Base-by-base conservation (phyloP, 1,140 invertebrate genomes). In the Zophobas morio region DNA sequence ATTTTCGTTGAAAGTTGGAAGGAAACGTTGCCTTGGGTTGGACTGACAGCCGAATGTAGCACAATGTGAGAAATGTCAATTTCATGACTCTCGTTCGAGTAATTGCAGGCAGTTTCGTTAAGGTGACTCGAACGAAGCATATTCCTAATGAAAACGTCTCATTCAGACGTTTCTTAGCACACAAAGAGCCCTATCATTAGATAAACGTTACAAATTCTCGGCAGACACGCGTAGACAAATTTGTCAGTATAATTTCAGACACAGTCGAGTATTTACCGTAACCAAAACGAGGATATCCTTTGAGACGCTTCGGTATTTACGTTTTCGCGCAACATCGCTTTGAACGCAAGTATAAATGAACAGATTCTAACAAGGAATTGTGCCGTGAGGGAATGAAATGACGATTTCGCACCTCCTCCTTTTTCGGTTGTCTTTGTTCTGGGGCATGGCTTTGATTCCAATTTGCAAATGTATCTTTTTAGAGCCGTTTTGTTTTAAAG, bases 261-360 rank as follows among this genome's bases (percentile, higher is more conserved):
- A 51, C 6, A 51, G 8, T 42, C 37, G 60, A 39, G 60, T 66
- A 66, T 66, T 66, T 66, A 66, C 57, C 57, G 35, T 39, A 37
- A 37, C 57, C 57, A 63, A 63, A 63, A 63, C 60, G 60, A 47
- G 39, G 60, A 40, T 66, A 42, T 66, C 39, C 60, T 66, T 66
- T 66, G 60, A 66, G 60, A 42, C 60, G 20, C 36, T 66, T 66
- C 60, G 60, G 39, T 66, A 66, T 66, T 66, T 66, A 66, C 60
- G 60, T 32, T 66, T 66, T 66, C 49, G 3, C 49, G 49, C 4
- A 20, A 51, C 49, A 46, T 8, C 42, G 37, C 54, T 56, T 56
- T 56, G 56, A 60, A 60, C 36, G 56, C 36, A 35, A 60, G 56
- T 66, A 66, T 66, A 66, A 66, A 66, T 66, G 60, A 66, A 66